phyloP scores from a whole-genome alignment of 2,113 vertebrate species.

The Calyptommatus sinebrachiatus region DNA sequence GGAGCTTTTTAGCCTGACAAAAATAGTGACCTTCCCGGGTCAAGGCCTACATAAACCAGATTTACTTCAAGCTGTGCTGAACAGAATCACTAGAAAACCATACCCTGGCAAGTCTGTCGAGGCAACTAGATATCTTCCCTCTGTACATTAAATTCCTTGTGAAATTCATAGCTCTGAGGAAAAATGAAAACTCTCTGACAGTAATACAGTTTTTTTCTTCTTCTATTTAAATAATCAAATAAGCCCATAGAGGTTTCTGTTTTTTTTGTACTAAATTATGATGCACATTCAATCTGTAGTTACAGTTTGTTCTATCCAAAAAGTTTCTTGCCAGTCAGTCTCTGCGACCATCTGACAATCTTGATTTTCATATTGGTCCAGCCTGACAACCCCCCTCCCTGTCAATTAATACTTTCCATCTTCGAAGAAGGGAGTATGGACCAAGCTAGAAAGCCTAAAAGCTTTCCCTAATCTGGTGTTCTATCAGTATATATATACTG shows the following conservation, averaged over 20 bases:
- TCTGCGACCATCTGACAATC: constrained; percentile 1
- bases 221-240: constrained; percentile 60
- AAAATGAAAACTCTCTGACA: constrained; percentile 52
- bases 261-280: constrained; percentile 56
- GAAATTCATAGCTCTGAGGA: constrained; percentile 66
- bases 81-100: constrained; percentile 63
- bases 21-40: constrained; percentile 75
- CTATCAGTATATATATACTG: too few relatives aligned
- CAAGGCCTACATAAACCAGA: constrained; percentile 70
- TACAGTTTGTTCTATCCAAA: constrained; percentile 47
- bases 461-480: too few relatives aligned
- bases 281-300: constrained; percentile 40
- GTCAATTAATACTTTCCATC: too few relatives aligned
- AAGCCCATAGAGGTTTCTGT: constrained; percentile 52
- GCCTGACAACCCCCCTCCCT: too few relatives aligned
- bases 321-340: constrained; percentile 49
- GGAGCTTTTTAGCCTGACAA: constrained; percentile 71
- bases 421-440: too few relatives aligned
- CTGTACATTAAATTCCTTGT: constrained; percentile 65
- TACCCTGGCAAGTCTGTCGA: constrained; percentile 68
- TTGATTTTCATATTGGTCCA: too few relatives aligned
- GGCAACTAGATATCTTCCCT: constrained; percentile 60
- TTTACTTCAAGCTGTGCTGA: constrained; percentile 72
- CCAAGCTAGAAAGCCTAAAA: too few relatives aligned
- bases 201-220: constrained; percentile 65